Base-by-base conservation (phyloP, 2,797 vertebrate genomes). In the Halcyon badia region DNA sequence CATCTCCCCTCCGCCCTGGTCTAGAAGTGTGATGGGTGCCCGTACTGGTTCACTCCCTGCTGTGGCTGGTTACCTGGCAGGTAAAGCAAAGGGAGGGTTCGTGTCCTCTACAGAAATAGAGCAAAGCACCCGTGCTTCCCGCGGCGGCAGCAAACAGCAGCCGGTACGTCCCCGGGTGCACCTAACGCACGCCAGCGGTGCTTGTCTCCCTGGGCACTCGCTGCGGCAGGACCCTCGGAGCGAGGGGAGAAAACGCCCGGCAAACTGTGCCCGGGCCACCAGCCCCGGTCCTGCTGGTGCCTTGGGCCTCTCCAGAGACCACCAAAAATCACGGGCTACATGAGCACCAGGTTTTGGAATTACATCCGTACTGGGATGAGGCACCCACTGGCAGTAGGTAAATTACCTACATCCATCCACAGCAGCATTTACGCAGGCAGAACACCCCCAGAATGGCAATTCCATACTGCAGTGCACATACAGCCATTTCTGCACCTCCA, bases 41-140 rank as follows among this genome's bases (percentile, higher is more conserved):
- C 95, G 0, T 97, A 98, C 35, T 98, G 98, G 82, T 91, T 97
- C 62, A 94, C 92, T 51, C 97, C 97, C 89, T 97, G 98, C 42
- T 98, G 98, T 4, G 98, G 97, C 93, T 98, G 98, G 92, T 97
- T 98, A 97, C 98, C 98, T 98, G 81, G 18, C 14, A 13, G 84
- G 66, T 26, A 91, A 68, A 96, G 87, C 12, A 91, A 58, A 84
- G 68, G 22, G 24, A 41, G 7, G 0, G 33, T 33, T 56, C 39
- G 39, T 33, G 25, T 6, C 3, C 69, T 60, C 39, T 8, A 7
- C 39, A 42, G 49, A 61, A 30, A 44, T 0, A 33, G 31, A 30
- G 48, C 35, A 17, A 15, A 28, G 9, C 3, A 14, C n/a, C 49
- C 2, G 12, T 3, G n/a, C 46, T 49, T 28, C 44, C 18, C 2